Evolutionary conservation across 2,888 invertebrate species (phyloP).

Genomic region (Lepidocyrtoides sp.): DNA sequence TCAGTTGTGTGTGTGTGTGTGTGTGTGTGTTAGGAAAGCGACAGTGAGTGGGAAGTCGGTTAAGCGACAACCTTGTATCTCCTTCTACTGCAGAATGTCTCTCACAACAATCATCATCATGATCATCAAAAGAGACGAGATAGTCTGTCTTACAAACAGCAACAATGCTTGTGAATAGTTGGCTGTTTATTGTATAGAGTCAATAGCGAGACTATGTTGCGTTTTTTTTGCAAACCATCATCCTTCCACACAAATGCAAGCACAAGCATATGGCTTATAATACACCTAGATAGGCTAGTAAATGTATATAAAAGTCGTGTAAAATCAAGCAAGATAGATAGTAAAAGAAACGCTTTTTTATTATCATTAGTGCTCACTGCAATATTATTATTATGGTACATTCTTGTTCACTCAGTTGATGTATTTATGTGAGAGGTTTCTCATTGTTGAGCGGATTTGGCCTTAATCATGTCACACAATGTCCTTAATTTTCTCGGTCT

Average conservation of each 20-base stretch:
- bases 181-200: neutral
- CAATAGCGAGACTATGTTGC: conserved; percentile 39
- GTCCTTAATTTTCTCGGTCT: conserved; percentile 82
- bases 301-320: conserved; percentile 17
- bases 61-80: conserved; percentile 79
- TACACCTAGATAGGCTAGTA: neutral
- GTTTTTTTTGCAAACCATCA: conserved; percentile 50
- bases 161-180: conserved; percentile 16
- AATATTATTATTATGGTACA: conserved; percentile 19
- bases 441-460: conserved; percentile 81
- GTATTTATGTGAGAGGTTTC: conserved; percentile 81
- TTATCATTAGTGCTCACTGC: conserved; percentile 58
- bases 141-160: conserved; percentile 5
- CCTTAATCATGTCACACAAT: conserved; percentile 82
- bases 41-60: conserved; percentile 81
- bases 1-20: conserved; percentile 14
- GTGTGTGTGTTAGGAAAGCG: conserved; percentile 73
- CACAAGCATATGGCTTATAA: neutral
- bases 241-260: conserved; percentile 38
- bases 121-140: neutral
- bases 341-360: conserved; percentile 66
- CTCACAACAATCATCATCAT: conserved; percentile 32
- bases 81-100: conserved; percentile 72
- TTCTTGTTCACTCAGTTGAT: conserved; percentile 70
- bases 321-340: conserved; percentile 19